A percentile compares a stretch with the other conserved stretches of the same genome.
Evolutionary conservation across 2,888 invertebrate species (phyloP).

Genomic region (Drosophila subsilvestris): DNA sequence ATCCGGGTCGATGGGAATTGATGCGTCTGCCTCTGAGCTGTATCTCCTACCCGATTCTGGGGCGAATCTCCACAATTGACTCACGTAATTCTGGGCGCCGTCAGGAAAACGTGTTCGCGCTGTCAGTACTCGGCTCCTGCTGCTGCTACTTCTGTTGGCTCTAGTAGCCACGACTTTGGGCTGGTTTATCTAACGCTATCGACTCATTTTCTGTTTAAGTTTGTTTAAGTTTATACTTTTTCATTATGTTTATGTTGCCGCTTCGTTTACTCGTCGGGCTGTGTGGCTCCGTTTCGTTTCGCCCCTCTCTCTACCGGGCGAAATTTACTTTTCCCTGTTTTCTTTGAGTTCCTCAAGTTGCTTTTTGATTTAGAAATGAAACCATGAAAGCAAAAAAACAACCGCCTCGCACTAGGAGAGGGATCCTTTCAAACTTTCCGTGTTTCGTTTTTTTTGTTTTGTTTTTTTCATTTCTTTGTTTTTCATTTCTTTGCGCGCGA

Average conservation of each 20-base stretch:
- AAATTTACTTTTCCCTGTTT: constrained; percentile 44
- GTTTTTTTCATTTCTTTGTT: constrained; percentile 22
- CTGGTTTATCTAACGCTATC: constrained; percentile 50
- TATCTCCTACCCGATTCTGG: not conserved
- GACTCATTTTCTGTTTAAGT: constrained; percentile 64
- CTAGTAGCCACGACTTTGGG: not conserved
- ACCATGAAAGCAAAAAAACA: constrained; percentile 36
- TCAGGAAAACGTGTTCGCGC: constrained; percentile 59
- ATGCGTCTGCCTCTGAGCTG: constrained; percentile 40
- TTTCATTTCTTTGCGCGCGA: constrained; percentile 42
- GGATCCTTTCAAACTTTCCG: constrained; percentile 65
- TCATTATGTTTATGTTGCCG: constrained; percentile 72
- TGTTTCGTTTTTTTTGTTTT: constrained; percentile 49
- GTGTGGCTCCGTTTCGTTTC: constrained; percentile 11
- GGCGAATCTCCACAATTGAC: constrained; percentile 55
- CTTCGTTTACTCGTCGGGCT: constrained; percentile 66
- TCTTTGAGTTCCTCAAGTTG: constrained; percentile 45
- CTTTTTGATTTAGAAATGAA: constrained; percentile 67
- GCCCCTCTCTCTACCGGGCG: constrained; percentile 3
- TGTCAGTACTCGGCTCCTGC: constrained; percentile 22
- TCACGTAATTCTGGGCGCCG: constrained; percentile 60
- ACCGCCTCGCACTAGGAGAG: constrained; percentile 27
- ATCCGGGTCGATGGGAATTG: constrained; percentile 62
- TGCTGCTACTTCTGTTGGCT: not conserved
- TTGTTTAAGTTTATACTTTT: constrained; percentile 66